phyloP scores from a whole-genome alignment of 2,113 vertebrate genomes.

The Meriones unguiculatus region DNA sequence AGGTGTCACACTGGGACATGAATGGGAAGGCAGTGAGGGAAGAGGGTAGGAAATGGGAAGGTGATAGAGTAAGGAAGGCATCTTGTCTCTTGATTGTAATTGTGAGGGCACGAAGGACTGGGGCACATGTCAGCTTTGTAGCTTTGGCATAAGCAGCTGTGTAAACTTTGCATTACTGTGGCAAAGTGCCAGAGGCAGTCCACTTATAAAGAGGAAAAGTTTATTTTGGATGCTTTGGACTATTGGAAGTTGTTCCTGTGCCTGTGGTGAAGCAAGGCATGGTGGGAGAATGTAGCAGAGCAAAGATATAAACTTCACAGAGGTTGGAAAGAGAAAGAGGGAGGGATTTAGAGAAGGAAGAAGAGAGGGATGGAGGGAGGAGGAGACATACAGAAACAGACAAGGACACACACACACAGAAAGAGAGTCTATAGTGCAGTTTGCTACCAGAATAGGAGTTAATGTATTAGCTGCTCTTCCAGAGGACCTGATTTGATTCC shows the following conservation, averaged over 20 bases:
- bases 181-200: not conserved
- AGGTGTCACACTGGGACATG: not conserved
- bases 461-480: not conserved
- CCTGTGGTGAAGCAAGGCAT: not conserved
- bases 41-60: not conserved
- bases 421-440: not conserved
- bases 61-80: not conserved
- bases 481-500: not conserved
- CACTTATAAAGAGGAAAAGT: not conserved
- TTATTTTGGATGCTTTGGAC: not conserved
- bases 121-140: not conserved
- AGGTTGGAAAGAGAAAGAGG: not conserved
- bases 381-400: not conserved
- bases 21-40: not conserved
- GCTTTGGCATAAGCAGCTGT: not conserved
- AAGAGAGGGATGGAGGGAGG: not conserved
- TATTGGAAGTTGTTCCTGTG: not conserved
- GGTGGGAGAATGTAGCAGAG: not conserved
- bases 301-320: not conserved
- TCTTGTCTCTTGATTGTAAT: not conserved
- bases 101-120: not conserved
- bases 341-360: not conserved
- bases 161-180: not conserved
- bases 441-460: not conserved
- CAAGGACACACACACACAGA: not conserved